Evolutionary conservation across 2,113 vertebrate genomes (phyloP).

Genomic region (Herpailurus yagouaroundi): DNA sequence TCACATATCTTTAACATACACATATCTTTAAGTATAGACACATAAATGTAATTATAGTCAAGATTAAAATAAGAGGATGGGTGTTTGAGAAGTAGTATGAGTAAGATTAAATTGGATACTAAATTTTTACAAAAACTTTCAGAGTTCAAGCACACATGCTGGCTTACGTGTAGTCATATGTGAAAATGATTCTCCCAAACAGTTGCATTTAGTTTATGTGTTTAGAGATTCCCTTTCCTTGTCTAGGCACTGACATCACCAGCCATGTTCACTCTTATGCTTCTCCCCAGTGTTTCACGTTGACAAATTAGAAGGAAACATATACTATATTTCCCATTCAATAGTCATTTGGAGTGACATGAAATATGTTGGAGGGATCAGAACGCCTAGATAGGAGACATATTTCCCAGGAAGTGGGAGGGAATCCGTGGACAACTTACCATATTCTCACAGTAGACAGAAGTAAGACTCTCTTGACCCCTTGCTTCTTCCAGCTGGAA

Average conservation of each 20-base stretch:
- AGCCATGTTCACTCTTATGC: neutral
- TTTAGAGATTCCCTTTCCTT: neutral
- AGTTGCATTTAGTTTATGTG: too few relatives aligned
- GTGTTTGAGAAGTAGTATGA: neutral
- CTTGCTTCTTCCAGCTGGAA: neutral
- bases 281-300: neutral
- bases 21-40: neutral
- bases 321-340: neutral
- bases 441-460: neutral
- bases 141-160: neutral
- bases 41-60: neutral
- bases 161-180: neutral
- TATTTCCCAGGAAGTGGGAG: neutral
- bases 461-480: neutral
- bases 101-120: neutral
- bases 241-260: neutral
- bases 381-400: neutral
- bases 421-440: fast-evolving
- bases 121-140: neutral
- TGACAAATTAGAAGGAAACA: neutral
- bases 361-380: too few relatives aligned
- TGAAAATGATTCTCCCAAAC: neutral
- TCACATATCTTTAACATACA: neutral
- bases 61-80: neutral
- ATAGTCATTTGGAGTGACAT: neutral